Percentiles rank a stretch among this genome's conserved stretches.
phyloP scores from a whole-genome alignment of 2,797 vertebrate species.

The Rhinogobio ventralis region DNA sequence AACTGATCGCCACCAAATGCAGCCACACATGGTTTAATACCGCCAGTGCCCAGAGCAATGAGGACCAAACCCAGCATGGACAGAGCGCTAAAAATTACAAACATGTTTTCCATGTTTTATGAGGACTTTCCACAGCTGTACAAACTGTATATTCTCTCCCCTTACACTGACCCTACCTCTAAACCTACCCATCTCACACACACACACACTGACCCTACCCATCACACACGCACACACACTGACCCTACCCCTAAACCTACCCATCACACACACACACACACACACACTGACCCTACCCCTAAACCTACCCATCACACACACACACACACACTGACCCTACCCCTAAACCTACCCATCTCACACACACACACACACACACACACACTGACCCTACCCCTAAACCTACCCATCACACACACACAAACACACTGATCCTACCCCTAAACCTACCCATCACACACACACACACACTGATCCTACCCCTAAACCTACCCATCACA shows the following conservation, averaged over 20 bases:
- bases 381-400: neutral
- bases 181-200: too few species aligned
- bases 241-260: neutral
- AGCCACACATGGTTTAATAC: slow-evolving; percentile 96
- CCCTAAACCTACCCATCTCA: too few species aligned
- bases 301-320: too few species aligned
- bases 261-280: too few species aligned
- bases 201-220: too few species aligned
- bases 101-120: neutral
- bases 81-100: slow-evolving; percentile 73
- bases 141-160: neutral
- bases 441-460: too few species aligned
- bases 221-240: too few species aligned
- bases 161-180: neutral
- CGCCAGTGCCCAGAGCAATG: slow-evolving; percentile 94
- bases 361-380: too few species aligned
- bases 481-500: too few species aligned
- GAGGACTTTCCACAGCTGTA: neutral
- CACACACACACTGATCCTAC: neutral
- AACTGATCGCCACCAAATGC: slow-evolving; percentile 98
- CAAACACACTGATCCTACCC: neutral
- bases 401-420: too few species aligned
- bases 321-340: neutral
- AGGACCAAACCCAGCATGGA: slow-evolving; percentile 88
- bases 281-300: neutral